Base-by-base conservation (phyloP, 2,113 vertebrate species). In the Taxidea taxus region DNA sequence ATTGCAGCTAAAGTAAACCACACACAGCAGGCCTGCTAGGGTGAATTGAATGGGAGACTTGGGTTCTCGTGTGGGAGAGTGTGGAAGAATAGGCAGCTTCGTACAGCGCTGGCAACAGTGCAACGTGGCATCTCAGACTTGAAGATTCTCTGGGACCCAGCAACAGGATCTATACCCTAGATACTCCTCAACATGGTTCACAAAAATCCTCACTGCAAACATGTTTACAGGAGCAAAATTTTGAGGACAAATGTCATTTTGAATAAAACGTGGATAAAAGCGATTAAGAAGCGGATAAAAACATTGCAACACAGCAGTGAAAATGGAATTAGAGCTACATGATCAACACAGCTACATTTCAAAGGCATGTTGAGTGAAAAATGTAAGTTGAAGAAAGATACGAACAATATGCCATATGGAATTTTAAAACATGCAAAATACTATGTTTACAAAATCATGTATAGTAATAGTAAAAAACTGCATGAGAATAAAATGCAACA, bases 391-490 rank as follows among this genome's bases (percentile, higher is more conserved):
- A 39, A 83, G 81, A 87, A 60, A 94, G 47, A 81, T 14, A 21
- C 7, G 21, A 83, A 81, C 42, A 88, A 29, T 31, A 87, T 80
- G 64, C 51, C 51, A 58, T 21, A 27, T 92, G 78, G 66, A 23
- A 93, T 66, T 95, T 92, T 86, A 47, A 87, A 94, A 74, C 6
- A 87, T 42, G 37, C 27, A 75, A 88, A 95, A 84, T 74, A 49
- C n/a, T 78, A 56, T 16, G 39, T 64, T 62, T 88, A 77, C 29
- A 95, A 87, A 68, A 62, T 34, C n/a, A 86, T 29, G 56, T n/a
- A 60, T 7, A 83, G 51, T 66, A 39, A 37, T 80, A 86, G 21
- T 39, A 49, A 72, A 70, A 70, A 95, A 91, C 21, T 68, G 21
- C n/a, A 62, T 51, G 15, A 58, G 20, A 95, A 87, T 74, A 88